Conservation (phyloP, 2,113 vertebrate genomes). For the Platysteira castanea region DNA sequence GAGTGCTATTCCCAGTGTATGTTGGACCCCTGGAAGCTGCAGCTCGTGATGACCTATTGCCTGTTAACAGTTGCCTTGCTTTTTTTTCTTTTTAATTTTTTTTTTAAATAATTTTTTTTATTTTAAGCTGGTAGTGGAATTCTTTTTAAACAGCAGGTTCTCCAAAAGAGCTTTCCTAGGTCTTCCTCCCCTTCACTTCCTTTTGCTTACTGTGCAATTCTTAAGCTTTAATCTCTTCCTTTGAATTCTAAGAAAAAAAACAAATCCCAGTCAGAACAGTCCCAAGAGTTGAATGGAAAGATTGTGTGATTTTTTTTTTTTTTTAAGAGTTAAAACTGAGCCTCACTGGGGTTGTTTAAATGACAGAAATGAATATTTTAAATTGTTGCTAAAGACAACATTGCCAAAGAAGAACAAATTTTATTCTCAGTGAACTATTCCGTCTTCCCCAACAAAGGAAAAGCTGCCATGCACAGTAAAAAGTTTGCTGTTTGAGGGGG, state of each 20-base stretch:
- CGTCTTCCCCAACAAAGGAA: not conserved
- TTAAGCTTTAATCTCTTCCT: not conserved
- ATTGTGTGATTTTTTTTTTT: not conserved
- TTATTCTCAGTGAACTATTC: not conserved
- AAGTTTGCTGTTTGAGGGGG: not conserved
- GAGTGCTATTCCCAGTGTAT: not conserved
- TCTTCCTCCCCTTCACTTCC: not conserved
- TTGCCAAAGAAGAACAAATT: not conserved
- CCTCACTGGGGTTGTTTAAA: not conserved
- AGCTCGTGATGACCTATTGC: not conserved
- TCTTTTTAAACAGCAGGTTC: not conserved
- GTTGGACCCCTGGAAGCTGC: not conserved
- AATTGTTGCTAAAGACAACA: not conserved
- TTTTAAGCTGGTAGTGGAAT: not conserved
- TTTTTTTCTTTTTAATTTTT: not conserved
- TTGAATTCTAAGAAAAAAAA: not conserved
- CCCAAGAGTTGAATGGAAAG: not conserved
- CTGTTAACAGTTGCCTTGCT: not conserved
- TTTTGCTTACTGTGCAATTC: not conserved
- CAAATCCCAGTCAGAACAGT: not conserved
- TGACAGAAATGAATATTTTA: not conserved
- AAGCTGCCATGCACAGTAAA: not conserved
- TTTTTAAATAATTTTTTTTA: not conserved
- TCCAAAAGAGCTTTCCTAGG: not conserved
- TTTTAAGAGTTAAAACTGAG: not conserved